Base-by-base conservation (phyloP, 2,113 vertebrate genomes). In the Takifugu bimaculatus region DNA sequence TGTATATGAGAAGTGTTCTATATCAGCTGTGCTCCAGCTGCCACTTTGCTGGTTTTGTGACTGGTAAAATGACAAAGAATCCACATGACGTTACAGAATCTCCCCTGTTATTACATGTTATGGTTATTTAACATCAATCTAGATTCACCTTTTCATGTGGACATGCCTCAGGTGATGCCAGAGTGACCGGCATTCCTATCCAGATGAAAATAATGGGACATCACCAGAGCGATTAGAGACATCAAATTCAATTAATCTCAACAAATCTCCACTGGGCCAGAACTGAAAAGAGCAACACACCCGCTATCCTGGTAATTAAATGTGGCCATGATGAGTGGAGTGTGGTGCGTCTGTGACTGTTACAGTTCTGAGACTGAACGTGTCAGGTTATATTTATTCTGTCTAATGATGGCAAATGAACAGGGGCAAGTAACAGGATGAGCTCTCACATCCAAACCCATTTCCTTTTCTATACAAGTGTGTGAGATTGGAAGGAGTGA, bases 241-340 rank as follows among this genome's bases (percentile, higher is more conserved):
- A 56, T 81, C 82, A 89, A 90, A 91, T 91, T 91, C 87, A 91
- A 91, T 91, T 91, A 90, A 91, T 91, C 87, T 90, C 84, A 70
- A 90, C 89, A 90, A 88, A 89, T 90, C 90, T 90, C 89, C 76
- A 81, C 87, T 85, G 90, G 89, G 88, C 88, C 87, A 86, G 83
- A 87, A 85, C 80, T 79, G 79, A 85, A 69, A 75, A 78, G 77
- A 72, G 63, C 55, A 53, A 70, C 39, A 72, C 76, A 39, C 83
- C 83, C 77, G 75, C 79, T 79, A 85, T 88, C 83, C 79, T 75
- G 84, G 86, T 91, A 91, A 91, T 91, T 91, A 91, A 91, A 89
- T 83, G 75, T 85, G 84, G 74, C 80, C 79, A 66, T 80, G 77
- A 79, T 85, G 87, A 85, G 79, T 70, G 85, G 75, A 72, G 53